Percentiles rank a stretch among this genome's conserved stretches.
Conservation (phyloP, 64 coral and sea anemone species). For the Acropora tenuis region DNA sequence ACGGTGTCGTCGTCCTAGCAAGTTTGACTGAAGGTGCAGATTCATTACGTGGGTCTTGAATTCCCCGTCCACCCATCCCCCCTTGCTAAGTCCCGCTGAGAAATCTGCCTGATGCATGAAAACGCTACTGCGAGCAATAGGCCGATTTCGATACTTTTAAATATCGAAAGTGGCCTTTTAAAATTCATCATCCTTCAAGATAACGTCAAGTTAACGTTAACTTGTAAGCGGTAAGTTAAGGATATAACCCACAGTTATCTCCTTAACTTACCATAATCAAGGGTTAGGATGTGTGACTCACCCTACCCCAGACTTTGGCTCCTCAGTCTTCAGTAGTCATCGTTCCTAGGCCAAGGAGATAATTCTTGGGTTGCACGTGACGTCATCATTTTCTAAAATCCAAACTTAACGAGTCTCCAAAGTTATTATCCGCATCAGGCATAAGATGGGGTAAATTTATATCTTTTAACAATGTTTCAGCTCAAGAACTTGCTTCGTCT, state of each 20-base stretch:
- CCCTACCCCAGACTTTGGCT: constrained; percentile 33
- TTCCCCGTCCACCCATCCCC: no score
- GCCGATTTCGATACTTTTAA: no score
- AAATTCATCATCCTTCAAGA: constrained; percentile 9
- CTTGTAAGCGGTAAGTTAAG: no score
- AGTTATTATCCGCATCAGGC: no score
- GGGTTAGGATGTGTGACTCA: background rate
- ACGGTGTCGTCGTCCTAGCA: constrained; percentile 22
- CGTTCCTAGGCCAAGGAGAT: constrained; percentile 7
- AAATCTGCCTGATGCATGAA: constrained; percentile 23
- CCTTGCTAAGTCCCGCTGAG: background rate
- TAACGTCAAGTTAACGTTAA: background rate
- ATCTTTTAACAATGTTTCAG: no score
- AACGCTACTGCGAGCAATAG: background rate
- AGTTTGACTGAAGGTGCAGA: constrained; percentile 31
- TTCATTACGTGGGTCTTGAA: constrained; percentile 20
- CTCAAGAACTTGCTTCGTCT: no score
- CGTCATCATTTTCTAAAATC: no score
- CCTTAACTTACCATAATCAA: no score
- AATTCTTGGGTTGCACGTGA: background rate
- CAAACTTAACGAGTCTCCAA: no score
- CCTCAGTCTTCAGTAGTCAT: constrained; percentile 19
- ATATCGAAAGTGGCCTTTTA: no score
- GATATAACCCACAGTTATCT: no score
- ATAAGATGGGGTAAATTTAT: no score